Percentiles rank a stretch among this genome's conserved stretches.
phyloP scores from a whole-genome alignment of 35 echinoderm and acorn worm genomes.

The Ophioderma brevispina region DNA sequence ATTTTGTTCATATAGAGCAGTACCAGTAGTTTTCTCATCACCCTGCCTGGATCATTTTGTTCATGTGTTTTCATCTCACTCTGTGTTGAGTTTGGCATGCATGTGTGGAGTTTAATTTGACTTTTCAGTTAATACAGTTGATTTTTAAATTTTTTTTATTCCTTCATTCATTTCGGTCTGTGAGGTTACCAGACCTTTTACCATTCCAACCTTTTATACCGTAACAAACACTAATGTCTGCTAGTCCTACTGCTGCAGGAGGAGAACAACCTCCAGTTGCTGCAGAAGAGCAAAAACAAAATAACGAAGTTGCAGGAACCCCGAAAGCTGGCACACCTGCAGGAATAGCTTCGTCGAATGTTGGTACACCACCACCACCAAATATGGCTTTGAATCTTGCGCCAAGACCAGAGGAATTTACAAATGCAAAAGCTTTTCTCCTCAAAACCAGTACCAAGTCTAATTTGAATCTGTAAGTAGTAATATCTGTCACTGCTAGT shows the following conservation, averaged over 20 bases:
- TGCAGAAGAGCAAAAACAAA: constrained; percentile 53
- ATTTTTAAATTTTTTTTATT: not conserved
- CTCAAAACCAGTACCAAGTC: constrained; percentile 89
- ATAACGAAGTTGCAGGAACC: constrained; percentile 53
- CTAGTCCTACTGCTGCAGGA: not conserved
- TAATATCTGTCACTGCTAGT: too few relatives aligned
- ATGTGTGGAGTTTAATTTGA: not conserved
- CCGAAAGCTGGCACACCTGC: constrained; percentile 70
- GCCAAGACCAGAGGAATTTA: constrained; percentile 87
- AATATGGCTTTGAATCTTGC: constrained; percentile 74
- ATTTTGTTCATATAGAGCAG: not conserved
- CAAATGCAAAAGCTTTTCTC: constrained; percentile 92
- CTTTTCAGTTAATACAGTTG: not conserved
- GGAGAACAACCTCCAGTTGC: not conserved
- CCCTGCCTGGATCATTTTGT: too few relatives aligned
- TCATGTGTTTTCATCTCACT: not conserved
- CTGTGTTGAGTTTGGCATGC: not conserved
- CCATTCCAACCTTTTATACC: not conserved
- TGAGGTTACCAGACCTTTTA: not conserved
- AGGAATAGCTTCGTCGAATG: constrained; percentile 33
- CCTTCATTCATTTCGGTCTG: not conserved
- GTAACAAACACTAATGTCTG: not conserved
- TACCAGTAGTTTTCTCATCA: not conserved
- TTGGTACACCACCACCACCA: constrained; percentile 8
- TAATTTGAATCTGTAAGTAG: constrained; percentile 99